phyloP scores from a whole-genome alignment of 2,888 invertebrate genomes.

The Eutolmus rufibarbis region DNA sequence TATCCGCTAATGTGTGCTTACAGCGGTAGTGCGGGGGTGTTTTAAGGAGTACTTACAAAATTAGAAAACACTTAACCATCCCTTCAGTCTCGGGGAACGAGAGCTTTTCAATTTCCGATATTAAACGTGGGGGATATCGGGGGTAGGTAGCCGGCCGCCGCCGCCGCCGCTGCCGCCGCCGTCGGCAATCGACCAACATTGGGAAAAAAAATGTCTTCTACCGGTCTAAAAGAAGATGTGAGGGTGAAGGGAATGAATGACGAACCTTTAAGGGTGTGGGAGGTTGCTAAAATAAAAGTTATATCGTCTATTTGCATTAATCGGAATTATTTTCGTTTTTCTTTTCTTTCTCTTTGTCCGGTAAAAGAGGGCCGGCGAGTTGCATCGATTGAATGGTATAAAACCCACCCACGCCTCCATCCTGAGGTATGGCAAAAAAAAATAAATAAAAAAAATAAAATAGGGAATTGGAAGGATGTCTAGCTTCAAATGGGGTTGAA shows the following conservation, averaged over 20 bases:
- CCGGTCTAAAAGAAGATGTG: background rate
- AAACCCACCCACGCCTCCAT: background rate
- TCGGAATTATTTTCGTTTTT: background rate
- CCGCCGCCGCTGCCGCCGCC: too few species aligned
- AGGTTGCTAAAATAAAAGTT: background rate
- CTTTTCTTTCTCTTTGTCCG: background rate
- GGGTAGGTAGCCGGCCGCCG: background rate
- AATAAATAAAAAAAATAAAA: too few species aligned
- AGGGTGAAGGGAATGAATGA: background rate
- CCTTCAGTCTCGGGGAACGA: background rate
- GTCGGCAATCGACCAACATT: background rate
- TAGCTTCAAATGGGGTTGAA: too few species aligned
- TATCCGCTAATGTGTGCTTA: background rate
- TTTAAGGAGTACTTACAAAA: constrained; percentile 20
- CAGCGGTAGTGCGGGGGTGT: background rate
- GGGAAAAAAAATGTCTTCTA: background rate
- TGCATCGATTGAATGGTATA: background rate
- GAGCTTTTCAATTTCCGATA: constrained; percentile 23
- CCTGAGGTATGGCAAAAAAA: too few species aligned
- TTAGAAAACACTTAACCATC: constrained; percentile 24
- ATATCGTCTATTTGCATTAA: background rate
- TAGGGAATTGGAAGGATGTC: too few species aligned
- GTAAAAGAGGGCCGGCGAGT: background rate
- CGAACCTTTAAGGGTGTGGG: background rate
- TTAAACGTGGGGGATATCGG: background rate